A percentile compares a stretch with the other conserved stretches of the same genome.
phyloP scores from a whole-genome alignment of 2,888 invertebrate species.

The Anorthoa munda region DNA sequence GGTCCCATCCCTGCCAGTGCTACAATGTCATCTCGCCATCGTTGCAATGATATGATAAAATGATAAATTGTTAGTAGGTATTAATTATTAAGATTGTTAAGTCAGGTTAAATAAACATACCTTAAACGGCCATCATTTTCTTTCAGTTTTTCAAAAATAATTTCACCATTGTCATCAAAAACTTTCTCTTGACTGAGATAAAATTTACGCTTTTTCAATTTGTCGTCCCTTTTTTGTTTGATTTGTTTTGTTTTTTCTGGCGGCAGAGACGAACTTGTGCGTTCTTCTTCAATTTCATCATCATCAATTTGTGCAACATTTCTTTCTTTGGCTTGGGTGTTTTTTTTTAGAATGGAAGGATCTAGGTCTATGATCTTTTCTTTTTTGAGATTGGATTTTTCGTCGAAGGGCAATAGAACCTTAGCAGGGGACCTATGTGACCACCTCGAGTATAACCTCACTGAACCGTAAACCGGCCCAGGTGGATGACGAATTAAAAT shows the following conservation, averaged over 20 bases:
- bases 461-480: slow-evolving; percentile 49
- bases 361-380: slow-evolving; percentile 85
- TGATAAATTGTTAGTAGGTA: not conserved
- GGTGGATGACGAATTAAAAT: slow-evolving; percentile 63
- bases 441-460: slow-evolving; percentile 87
- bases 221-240: slow-evolving; percentile 77
- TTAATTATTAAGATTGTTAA: not conserved
- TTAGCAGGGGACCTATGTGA: slow-evolving; percentile 88
- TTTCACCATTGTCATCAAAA: slow-evolving; percentile 89
- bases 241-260: slow-evolving; percentile 74
- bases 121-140: slow-evolving; percentile 91
- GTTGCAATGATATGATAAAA: no score
- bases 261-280: slow-evolving; percentile 38
- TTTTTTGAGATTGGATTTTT: slow-evolving; percentile 77
- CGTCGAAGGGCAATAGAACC: slow-evolving; percentile 88
- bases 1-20: no score
- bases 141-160: slow-evolving; percentile 92
- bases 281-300: slow-evolving; percentile 36
- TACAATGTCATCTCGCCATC: no score
- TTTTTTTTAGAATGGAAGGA: slow-evolving; percentile 70
- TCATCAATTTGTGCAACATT: slow-evolving; percentile 26
- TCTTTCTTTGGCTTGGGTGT: slow-evolving; percentile 45
- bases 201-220: slow-evolving; percentile 78
- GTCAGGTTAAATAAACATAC: slow-evolving; percentile 70
- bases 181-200: slow-evolving; percentile 85